These are phyloP conservation scores for Urocyon cinereoargenteus DNA, from an alignment of 2,797 vertebrate species.

Conservation along the genomic window DNA sequence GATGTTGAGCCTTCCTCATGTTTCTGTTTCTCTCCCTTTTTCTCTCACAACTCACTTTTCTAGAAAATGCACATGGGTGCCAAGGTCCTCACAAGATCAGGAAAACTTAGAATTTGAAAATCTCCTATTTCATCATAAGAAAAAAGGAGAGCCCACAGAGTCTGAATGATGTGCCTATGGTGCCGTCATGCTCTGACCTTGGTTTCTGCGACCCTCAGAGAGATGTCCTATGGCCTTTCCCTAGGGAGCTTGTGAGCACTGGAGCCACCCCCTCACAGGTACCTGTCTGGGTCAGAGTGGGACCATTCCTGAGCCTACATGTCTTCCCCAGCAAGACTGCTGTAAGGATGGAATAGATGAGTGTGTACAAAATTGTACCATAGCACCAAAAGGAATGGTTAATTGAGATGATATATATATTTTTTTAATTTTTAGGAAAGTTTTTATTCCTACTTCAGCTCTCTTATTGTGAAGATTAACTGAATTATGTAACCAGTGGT, in stretches of 20 bases:
- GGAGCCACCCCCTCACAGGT: not conserved
- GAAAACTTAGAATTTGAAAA: not conserved
- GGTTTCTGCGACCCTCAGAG: too few relatives aligned
- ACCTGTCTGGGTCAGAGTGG: not conserved
- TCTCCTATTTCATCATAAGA: not conserved
- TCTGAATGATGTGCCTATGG: too few relatives aligned
- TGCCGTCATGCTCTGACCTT: not conserved
- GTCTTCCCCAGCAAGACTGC: not conserved
- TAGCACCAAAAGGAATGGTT: not conserved
- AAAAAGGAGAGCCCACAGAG: rapidly evolving
- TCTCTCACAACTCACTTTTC: not conserved
- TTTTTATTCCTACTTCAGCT: not conserved
- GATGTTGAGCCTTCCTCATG: not conserved
- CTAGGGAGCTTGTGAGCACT: rapidly evolving
- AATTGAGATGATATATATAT: not conserved
- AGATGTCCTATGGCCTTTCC: not conserved
- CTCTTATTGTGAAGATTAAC: not conserved
- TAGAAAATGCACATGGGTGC: not conserved
- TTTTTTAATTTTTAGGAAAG: not conserved
- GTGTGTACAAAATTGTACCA: not conserved
- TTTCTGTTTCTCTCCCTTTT: not conserved
- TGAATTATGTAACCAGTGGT: not conserved
- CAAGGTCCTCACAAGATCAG: not conserved
- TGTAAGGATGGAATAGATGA: not conserved
- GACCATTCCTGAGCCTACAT: not conserved